Base-by-base conservation (phyloP, 2,797 vertebrate species). In the Cuculus canorus region DNA sequence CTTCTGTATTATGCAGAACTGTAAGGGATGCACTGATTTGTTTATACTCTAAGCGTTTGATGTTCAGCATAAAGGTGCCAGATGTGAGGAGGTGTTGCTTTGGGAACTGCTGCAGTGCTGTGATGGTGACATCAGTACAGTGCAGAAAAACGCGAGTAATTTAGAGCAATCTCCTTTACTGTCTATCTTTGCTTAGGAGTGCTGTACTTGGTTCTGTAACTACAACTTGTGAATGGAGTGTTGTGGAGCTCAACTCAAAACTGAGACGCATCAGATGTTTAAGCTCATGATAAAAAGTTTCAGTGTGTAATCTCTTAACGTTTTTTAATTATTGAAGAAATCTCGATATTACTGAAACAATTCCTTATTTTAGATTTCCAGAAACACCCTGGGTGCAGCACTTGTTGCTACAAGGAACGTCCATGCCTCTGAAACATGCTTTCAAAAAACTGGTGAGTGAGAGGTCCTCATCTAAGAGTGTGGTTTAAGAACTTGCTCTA, bases 381-480 rank as follows among this genome's bases (percentile, higher is more conserved):
- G 98, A 97, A 98, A 99, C 88, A 90, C 96, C 76, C 83, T 99
- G 23, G 98, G 98, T 63, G 98, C 98, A 68, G 98, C 98, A 27
- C 99, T 99, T 92, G 96, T 99, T 92, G 99, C 98, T 92, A 97
- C 98, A 95, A 99, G 98, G 96, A 99, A 99, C 96, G 97, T 99
- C 96, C 99, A 99, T 97, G 98, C 98, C 63, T 98, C 98, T 73
- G 98, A 98, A 96, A 96, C 98, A 91, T 96, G 92, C 96, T 98
- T 99, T 96, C 99, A 99, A 97, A 99, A 99, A 97, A 99, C 98
- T 2, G 99, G 99, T 99, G 94, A 98, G 97, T 23, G 59, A 61
- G 19, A 5, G 22, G 10, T 28, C 7, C 57, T 56, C 2, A 7
- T 63, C 1, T 71, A 66, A 41, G 22, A 75, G 2, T 28, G 19